Evolutionary conservation across 1,140 invertebrate species (phyloP).

Genomic region (Sesamia nonagrioides): DNA sequence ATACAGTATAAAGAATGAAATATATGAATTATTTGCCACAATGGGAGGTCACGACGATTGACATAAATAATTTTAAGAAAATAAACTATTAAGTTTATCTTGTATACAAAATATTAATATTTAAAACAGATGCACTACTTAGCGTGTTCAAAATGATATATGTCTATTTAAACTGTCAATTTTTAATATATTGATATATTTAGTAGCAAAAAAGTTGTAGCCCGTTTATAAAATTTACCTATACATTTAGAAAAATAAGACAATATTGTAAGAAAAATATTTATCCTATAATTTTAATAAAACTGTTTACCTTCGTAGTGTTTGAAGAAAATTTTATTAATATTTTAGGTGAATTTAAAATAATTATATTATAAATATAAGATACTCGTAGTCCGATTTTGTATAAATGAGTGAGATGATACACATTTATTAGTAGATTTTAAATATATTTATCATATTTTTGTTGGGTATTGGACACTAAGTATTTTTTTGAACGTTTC

Average conservation of each 20-base stretch:
- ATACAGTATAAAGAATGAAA: not conserved
- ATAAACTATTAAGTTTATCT: not conserved
- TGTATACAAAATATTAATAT: conserved; percentile 20
- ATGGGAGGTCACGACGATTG: too few relatives aligned
- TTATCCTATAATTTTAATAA: conserved; percentile 41
- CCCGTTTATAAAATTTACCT: conserved; percentile 32
- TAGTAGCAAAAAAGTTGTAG: conserved; percentile 9
- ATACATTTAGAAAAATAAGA: conserved; percentile 35
- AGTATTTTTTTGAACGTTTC: not conserved
- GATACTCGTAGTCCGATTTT: conserved; percentile 47
- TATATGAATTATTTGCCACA: not conserved
- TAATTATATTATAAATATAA: conserved; percentile 26
- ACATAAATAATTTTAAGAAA: too few relatives aligned
- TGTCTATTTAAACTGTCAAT: conserved; percentile 43
- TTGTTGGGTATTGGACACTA: conserved; percentile 17
- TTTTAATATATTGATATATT: conserved; percentile 23
- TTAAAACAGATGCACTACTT: conserved; percentile 21
- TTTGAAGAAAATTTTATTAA: conserved; percentile 25
- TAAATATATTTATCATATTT: conserved; percentile 35
- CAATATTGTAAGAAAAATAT: conserved; percentile 15
- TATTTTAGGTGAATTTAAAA: conserved; percentile 23
- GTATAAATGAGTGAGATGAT: conserved; percentile 19
- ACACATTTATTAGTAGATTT: conserved; percentile 38
- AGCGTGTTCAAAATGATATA: conserved; percentile 29
- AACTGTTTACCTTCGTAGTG: conserved; percentile 30